Evolutionary conservation across 2,888 invertebrate species (phyloP), one percentile per base, ranked within the genome.

Genomic region (Carterocephalus palaemon): DNA sequence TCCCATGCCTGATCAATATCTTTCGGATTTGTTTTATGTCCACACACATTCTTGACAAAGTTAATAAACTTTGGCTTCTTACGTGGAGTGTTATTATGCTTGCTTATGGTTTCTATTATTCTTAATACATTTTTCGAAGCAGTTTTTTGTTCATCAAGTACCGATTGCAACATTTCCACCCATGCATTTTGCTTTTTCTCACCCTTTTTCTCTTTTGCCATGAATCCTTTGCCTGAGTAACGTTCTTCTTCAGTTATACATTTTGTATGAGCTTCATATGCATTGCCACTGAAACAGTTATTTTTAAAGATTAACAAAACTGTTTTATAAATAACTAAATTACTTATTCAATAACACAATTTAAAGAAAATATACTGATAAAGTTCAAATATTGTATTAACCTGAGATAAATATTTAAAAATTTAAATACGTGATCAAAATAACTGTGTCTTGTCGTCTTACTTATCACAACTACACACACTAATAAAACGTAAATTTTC

Each of bases 221-320:
- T 89, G 67, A 91, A 94, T 26, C 92, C 92, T 75, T 93, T 94
- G 0, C 93, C 95, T 4, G 95, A 93, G 70, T 98, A 98, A 57
- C 96, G 92, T 73, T 97, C 92, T 16, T 92, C 93, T 82, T 98
- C 92, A 0, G 93, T 90, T 34, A 97, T 88, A 75, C 97, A 97
- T 80, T 95, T 94, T n/a, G 83, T 92, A 69, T 97, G 97, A 1
- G 82, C 80, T 28, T 89, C 89, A 75, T 94, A 96, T 6, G 92
- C 92, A 47, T 93, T 90, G 2, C 91, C 93, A 60, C 94, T 93
- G 72, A 60, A 88, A 88, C 48, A 23, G 36, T 46, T 7, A 28
- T 36, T 12, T 10, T 24, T 16, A 17, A 42, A n/a, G n/a, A n/a
- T n/a, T n/a, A n/a, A 3, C 42, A 32, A 40, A 29, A 32, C 46